Conservation (phyloP, 1,140 invertebrate species). For the Diorhabda sublineata region DNA sequence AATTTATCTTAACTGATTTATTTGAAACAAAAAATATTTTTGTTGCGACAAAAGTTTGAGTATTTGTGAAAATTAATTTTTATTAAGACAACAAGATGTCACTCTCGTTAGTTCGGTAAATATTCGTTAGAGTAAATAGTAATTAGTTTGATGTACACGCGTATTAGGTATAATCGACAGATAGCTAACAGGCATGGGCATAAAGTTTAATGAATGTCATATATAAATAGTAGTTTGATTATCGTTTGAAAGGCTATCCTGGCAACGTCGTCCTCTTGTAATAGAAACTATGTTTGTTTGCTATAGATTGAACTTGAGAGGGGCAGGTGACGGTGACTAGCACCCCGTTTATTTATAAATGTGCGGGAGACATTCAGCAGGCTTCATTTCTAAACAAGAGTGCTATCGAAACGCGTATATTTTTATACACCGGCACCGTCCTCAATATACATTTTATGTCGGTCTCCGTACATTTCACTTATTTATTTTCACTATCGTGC, state of each 20-base stretch:
- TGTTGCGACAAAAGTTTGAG: not conserved
- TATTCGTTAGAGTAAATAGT: slow-evolving; percentile 23
- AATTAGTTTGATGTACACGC: slow-evolving; percentile 15
- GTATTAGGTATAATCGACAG: slow-evolving; percentile 20
- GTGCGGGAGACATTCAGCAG: slow-evolving; percentile 43
- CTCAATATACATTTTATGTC: slow-evolving; percentile 33
- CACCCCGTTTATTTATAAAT: slow-evolving; percentile 43
- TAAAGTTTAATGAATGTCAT: slow-evolving; percentile 31
- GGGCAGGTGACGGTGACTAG: slow-evolving; percentile 42
- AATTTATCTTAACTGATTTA: too few species aligned
- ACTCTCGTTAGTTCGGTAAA: slow-evolving; percentile 25
- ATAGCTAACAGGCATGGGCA: slow-evolving; percentile 24
- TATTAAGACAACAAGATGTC: slow-evolving; percentile 26
- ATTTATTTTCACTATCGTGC: slow-evolving; percentile 16
- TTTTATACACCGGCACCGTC: slow-evolving; percentile 39
- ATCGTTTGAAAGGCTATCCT: slow-evolving; percentile 23
- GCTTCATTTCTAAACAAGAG: slow-evolving; percentile 41
- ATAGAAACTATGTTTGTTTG: slow-evolving; percentile 36
- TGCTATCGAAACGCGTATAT: slow-evolving; percentile 37
- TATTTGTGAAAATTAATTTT: slow-evolving; percentile 13
- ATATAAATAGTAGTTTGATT: slow-evolving; percentile 36
- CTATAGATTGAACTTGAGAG: slow-evolving; percentile 36
- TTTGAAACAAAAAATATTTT: too few species aligned
- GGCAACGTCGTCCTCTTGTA: slow-evolving; percentile 31
- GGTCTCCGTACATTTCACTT: slow-evolving; percentile 20